Evolutionary conservation across 2,797 vertebrate species (phyloP), one percentile per base, ranked within the genome.

Genomic region (Sphenopsis melanotis): DNA sequence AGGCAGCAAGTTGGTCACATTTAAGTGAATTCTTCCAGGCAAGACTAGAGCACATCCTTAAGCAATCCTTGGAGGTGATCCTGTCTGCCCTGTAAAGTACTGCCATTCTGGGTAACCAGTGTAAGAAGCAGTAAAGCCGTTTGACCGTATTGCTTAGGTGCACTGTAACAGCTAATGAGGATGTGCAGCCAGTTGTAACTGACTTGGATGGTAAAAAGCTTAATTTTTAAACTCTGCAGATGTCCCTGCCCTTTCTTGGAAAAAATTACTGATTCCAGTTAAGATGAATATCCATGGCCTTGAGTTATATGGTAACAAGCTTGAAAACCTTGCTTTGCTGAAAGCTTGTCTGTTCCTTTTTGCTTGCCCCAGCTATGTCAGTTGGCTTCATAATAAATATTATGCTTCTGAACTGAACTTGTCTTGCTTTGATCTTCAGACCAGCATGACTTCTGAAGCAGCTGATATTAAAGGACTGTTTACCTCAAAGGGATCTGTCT

Each of bases 401-500:
- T 91, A 23, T 14, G 24, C 42, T 83, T 74, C 79, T 83, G 3
- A 87, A 30, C 60, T 57, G 36, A 91, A 42, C 41, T 81, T 77
- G 53, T 81, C 87, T 91, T 68, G 44, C 90, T 95, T 96, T 96
- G 69, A 93, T 96, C 85, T 96, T 86, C 72, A 36, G 69, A 47
- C 15, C 12, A 60, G 69, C 34, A 6, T 46, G 15, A 36, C 65
- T 75, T 41, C 11, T 36, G 61, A 85, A 86, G 83, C 57, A 68
- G 42, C 69, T 47, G 57, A 61, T 94, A 47, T 52, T 91, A 71
- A 83, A 91, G 84, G 42, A 32, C 41, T 83, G 49, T 52, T 95
- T 64, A 64, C 65, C 55, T 96, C 72, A 93, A 91, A 94, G 61
- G 50, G 22, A 55, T 71, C 76, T 68, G 53, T 83, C 78, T 83